Conservation (phyloP, 64 coral and sea anemone species). For the Pocillopora damicornis region DNA sequence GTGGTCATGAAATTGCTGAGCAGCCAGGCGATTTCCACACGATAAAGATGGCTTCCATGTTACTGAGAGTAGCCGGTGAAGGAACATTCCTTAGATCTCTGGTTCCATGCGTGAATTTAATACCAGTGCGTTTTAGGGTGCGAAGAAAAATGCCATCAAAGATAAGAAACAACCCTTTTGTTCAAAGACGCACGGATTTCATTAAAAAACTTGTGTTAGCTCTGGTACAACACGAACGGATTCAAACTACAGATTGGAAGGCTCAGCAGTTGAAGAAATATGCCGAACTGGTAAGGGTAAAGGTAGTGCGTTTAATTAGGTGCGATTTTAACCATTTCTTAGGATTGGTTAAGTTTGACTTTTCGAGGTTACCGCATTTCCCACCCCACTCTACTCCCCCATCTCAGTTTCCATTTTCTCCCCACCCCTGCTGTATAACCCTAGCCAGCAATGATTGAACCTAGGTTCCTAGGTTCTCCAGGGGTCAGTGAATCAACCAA, state of each 20-base stretch:
- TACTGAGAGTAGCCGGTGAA: slow-evolving; percentile 30
- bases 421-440: too few relatives aligned
- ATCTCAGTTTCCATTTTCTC: too few relatives aligned
- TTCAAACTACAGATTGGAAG: slow-evolving; percentile 90
- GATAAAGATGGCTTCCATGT: slow-evolving; percentile 51
- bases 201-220: slow-evolving; percentile 88
- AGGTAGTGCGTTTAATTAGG: not conserved
- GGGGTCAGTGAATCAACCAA: too few relatives aligned
- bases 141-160: slow-evolving; percentile 88
- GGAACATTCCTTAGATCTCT: slow-evolving; percentile 37
- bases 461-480: too few relatives aligned
- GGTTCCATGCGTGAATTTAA: slow-evolving; percentile 49
- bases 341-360: too few relatives aligned
- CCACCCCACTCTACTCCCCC: too few relatives aligned
- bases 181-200: slow-evolving; percentile 84
- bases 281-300: slow-evolving; percentile 76
- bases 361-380: too few relatives aligned
- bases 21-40: not conserved
- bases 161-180: slow-evolving; percentile 72
- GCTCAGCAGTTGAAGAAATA: slow-evolving; percentile 91
- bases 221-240: slow-evolving; percentile 83
- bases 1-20: not conserved
- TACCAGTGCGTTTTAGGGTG: slow-evolving; percentile 67
- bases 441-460: too few relatives aligned
- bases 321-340: too few relatives aligned